These are phyloP conservation scores for Triplophysa yarkandensis DNA, from an alignment of 2,797 vertebrate species.

Conservation along the genomic window DNA sequence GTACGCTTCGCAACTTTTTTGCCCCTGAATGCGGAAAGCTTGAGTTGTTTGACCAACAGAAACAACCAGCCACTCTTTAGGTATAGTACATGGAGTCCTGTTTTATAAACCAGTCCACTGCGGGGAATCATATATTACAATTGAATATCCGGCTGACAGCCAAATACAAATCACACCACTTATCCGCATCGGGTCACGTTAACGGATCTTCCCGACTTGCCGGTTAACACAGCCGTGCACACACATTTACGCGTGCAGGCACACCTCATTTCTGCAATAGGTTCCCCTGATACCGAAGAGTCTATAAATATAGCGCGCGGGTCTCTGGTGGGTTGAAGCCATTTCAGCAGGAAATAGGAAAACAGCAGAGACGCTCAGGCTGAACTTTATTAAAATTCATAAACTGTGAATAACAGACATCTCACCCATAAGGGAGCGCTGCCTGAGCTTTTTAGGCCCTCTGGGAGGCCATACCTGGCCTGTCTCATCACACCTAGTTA, in stretches of 20 bases:
- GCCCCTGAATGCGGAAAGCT: neutral
- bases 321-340: constrained; percentile 79
- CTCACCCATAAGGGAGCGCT: constrained; percentile 36
- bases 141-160: neutral
- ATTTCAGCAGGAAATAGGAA: constrained; percentile 81
- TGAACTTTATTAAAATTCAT: constrained; percentile 84
- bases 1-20: neutral
- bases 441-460: constrained; percentile 36
- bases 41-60: neutral
- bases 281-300: constrained; percentile 65
- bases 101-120: neutral
- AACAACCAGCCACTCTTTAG: neutral
- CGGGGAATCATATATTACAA: neutral
- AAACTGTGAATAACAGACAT: constrained; percentile 77
- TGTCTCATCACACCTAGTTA: constrained; percentile 48
- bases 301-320: constrained; percentile 67
- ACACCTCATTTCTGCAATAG: constrained; percentile 30
- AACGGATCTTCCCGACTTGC: constrained; percentile 2
- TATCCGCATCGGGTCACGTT: constrained; percentile 5
- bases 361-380: constrained; percentile 78
- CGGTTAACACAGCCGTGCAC: neutral
- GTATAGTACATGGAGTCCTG: neutral
- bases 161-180: neutral
- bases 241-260: neutral
- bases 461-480: constrained; percentile 48